Evolutionary conservation across 2,888 invertebrate species (phyloP).

Genomic region (Acleris literana): DNA sequence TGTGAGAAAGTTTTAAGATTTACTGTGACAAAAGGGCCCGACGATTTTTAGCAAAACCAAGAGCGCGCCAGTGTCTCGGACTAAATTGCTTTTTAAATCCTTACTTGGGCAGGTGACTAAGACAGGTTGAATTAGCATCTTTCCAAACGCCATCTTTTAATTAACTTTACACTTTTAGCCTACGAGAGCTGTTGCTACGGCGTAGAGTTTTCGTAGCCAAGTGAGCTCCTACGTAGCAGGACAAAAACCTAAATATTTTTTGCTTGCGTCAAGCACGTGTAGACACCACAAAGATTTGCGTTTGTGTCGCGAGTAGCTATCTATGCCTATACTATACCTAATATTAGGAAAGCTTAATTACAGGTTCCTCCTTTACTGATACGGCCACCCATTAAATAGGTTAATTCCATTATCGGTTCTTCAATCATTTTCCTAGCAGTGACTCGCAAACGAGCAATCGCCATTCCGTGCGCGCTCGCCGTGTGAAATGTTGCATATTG

Average conservation of each 20-base stretch:
- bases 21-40: conserved; percentile 42
- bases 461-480: conserved; percentile 22
- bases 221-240: no score
- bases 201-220: neutral
- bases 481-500: conserved; percentile 34
- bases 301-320: no score
- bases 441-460: conserved; percentile 29
- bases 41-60: conserved; percentile 30
- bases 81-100: conserved; percentile 36
- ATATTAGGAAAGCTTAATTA: neutral
- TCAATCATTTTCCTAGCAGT: conserved; percentile 22
- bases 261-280: no score
- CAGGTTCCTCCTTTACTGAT: neutral
- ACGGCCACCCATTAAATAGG: conserved; percentile 17
- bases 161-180: conserved; percentile 20
- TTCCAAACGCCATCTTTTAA: conserved; percentile 20
- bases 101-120: conserved; percentile 25
- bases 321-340: no score
- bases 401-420: conserved; percentile 26
- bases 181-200: conserved; percentile 6
- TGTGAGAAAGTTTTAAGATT: conserved; percentile 45
- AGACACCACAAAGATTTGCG: no score
- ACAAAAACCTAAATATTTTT: no score
- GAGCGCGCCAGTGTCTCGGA: conserved; percentile 24
- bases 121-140: conserved; percentile 33